Evolutionary conservation across 2,113 vertebrate genomes (phyloP), one percentile per base, ranked within the genome.

Genomic region (Terrapene triunguis): DNA sequence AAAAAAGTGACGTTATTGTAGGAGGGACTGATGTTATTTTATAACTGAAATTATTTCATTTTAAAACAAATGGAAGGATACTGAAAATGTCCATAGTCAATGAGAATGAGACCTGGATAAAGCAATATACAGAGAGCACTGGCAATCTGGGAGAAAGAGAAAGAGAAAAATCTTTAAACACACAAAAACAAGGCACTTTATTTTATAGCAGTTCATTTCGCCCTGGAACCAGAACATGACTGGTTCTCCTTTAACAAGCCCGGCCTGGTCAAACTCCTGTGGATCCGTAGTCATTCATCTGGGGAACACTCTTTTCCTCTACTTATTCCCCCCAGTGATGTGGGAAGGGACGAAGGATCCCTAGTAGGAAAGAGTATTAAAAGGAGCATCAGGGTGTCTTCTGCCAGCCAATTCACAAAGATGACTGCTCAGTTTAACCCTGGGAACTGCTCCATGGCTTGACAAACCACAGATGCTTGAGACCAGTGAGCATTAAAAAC

Each of bases 31-130:
- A 21, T 8, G 11, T 24, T 53, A 42, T 16, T n/a, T 54, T 1
- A 1, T 1, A 11, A 35, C 3, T 11, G 8, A 38, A 93, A 17
- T 93, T 22, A 35, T 38, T 25, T 42, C 9, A 55, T 65, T 29
- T 38, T 89, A 72, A 16, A 82, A 51, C 86, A 93, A 24, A 87
- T 72, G 54, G 42, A 99, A 99, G 99, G 99, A 99, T 99, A 99
- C 99, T 99, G 99, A 98, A 99, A 99, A 97, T 99, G 99, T 44
- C 99, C 99, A 1, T 99, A 99, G 98, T 99, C 99, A 4, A 99
- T 99, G 51, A 99, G 99, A 97, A 99, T 99, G 44, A 99, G 98
- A 83, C 99, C 99, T 80, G 99, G 99, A 96, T 99, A 99, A 38
- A 99, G 98, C 94, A 99, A 97, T 89, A 99, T 98, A 95, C 99